Evolutionary conservation across 1,140 invertebrate species (phyloP), one percentile per base, ranked within the genome.

Genomic region (Drosophila guanche): DNA sequence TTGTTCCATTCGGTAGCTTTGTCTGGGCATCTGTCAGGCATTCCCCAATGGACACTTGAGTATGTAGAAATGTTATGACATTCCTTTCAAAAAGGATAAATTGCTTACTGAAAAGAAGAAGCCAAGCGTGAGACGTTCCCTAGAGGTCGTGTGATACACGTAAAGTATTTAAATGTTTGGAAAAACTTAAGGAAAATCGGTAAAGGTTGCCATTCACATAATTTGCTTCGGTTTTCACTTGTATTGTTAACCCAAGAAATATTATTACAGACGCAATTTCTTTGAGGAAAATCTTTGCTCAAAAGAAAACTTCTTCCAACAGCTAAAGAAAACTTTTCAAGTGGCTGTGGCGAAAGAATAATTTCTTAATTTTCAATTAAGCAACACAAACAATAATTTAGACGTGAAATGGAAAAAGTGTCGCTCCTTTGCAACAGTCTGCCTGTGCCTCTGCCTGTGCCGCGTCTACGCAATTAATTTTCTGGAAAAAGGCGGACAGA

Each of bases 311-410:
- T 72, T 70, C 50, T 40, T 29, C 37, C 57, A 50, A 29, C 0
- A 10, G 33, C 3, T 3, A 7, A 25, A 5, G 40, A 66, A 66
- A 67, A 66, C 60, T 67, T 53, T 67, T 40, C 14, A 68, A 29
- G 37, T 53, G 58, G 42, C 33, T 16, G 12, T 8, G 37, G 66
- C 29, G 40, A 54, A 50, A 71, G 22, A 23, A 23, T 69, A 56
- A 84, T 84, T 67, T 58, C 61, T 69, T 76, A 84, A 84, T 79
- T 84, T 84, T 84, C 79, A 84, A 84, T 84, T 84, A 84, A 76
- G 60, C 61, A 59, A 77, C 59, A 61, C 63, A 70, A 71, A 70
- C 79, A 79, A 79, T 84, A 84, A 84, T 79, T 84, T 84, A 84
- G 58, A 58, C 47, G 58, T 20, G 53, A 66, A 50, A 63, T 63